A percentile compares a stretch with the other conserved stretches of the same genome.
Evolutionary conservation across 2,888 invertebrate genomes (phyloP).

Genomic region (Acleris emargana): DNA sequence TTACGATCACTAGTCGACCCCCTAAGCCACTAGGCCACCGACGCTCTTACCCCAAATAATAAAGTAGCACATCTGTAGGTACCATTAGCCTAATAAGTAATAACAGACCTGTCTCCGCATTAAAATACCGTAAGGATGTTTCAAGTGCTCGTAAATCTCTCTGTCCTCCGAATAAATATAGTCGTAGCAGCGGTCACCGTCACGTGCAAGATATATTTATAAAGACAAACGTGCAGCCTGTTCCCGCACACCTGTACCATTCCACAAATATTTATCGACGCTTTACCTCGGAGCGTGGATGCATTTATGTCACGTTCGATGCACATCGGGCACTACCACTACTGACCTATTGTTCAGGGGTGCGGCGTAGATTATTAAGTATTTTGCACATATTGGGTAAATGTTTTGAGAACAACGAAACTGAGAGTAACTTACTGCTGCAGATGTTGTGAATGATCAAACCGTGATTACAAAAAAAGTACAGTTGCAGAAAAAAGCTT

Average conservation of each 20-base stretch:
- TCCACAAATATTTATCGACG: conserved; percentile 38
- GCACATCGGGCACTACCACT: conserved; percentile 12
- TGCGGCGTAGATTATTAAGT: neutral
- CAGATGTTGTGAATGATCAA: no score
- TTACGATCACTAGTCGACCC: no score
- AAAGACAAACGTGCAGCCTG: conserved; percentile 27
- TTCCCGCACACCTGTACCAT: conserved; percentile 27
- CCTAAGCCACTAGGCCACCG: no score
- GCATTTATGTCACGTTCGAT: conserved; percentile 37
- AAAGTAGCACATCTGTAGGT: no score
- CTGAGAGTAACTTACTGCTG: no score
- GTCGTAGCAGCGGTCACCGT: conserved; percentile 2
- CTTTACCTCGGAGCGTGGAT: conserved; percentile 12
- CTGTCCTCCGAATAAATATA: conserved; percentile 14
- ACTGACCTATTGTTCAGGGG: neutral
- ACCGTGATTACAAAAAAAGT: no score
- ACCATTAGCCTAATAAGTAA: no score
- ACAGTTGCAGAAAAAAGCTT: no score
- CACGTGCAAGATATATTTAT: conserved; percentile 28
- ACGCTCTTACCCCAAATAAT: no score
- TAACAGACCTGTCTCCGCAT: no score
- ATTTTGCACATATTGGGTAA: neutral
- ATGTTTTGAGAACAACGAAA: no score
- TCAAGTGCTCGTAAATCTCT: conserved; percentile 14
- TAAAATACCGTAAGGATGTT: neutral